These are phyloP conservation scores for Desoria tigrina DNA, from an alignment of 2,888 invertebrate genomes.

Conservation along the genomic window DNA sequence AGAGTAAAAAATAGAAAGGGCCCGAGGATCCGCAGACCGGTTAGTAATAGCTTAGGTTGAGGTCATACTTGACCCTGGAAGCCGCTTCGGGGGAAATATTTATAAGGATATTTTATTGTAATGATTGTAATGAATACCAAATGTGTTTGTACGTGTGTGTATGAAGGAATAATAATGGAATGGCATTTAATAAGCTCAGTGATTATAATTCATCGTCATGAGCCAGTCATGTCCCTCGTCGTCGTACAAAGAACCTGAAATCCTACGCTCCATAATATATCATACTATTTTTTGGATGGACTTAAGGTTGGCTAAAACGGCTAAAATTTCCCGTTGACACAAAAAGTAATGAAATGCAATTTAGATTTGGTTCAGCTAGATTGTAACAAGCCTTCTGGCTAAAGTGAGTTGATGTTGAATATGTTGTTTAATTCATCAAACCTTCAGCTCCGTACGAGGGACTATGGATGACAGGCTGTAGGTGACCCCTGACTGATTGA, in stretches of 20 bases:
- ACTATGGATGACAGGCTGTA: too few species aligned
- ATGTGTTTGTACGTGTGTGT: conserved; percentile 16
- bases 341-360: too few species aligned
- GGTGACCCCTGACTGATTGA: too few species aligned
- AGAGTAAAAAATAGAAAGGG: conserved; percentile 28
- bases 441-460: too few species aligned
- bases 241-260: conserved; percentile 1
- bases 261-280: neutral
- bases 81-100: conserved; percentile 13
- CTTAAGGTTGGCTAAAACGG: too few species aligned
- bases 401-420: too few species aligned
- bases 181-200: conserved; percentile 23
- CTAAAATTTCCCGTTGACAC: too few species aligned
- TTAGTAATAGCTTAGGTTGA: conserved; percentile 24
- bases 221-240: conserved; percentile 12
- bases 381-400: too few species aligned
- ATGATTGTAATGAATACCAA: conserved; percentile 22
- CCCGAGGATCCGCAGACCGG: conserved; percentile 36
- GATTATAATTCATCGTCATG: conserved; percentile 20
- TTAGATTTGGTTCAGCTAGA: too few species aligned
- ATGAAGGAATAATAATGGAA: conserved; percentile 10
- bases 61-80: conserved; percentile 24
- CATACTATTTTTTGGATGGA: neutral
- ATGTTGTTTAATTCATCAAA: too few species aligned
- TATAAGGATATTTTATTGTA: conserved; percentile 17